Percentiles rank a stretch among this genome's conserved stretches.
Evolutionary conservation across 2,113 vertebrate species (phyloP).

Genomic region (Tachysurus fulvidraco): DNA sequence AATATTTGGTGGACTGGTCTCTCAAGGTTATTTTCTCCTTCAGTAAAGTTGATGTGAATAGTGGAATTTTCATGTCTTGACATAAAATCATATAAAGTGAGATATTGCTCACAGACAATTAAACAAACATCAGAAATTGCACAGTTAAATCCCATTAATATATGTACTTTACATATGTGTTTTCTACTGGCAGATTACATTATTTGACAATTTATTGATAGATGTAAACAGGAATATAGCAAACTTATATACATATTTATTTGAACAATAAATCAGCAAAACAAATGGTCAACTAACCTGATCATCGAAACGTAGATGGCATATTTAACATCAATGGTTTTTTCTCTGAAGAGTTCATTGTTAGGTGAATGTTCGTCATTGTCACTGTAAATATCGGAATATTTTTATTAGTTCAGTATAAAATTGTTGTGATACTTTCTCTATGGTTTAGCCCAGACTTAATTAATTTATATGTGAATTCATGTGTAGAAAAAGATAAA

Average conservation of each 20-base stretch:
- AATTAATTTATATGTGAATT: too few relatives aligned
- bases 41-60: conserved; percentile 76
- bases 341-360: conserved; percentile 51
- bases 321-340: conserved; percentile 67
- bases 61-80: conserved; percentile 70
- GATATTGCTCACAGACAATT: neutral
- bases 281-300: conserved; percentile 62
- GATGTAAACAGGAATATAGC: neutral
- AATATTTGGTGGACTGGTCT: conserved; percentile 67
- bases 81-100: neutral
- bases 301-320: conserved; percentile 67
- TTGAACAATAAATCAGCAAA: neutral
- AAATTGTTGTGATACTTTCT: neutral
- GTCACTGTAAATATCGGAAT: conserved; percentile 59
- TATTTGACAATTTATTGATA: neutral
- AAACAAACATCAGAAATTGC: neutral
- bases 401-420: conserved; percentile 2
- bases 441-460: neutral
- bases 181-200: neutral
- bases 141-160: neutral
- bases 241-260: too few relatives aligned
- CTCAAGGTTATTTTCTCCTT: conserved; percentile 58
- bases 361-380: conserved; percentile 49
- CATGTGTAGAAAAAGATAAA: neutral
- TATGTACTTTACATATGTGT: neutral